Conservation (phyloP, 2,113 vertebrate genomes). For the Leucopsar rothschildi region DNA sequence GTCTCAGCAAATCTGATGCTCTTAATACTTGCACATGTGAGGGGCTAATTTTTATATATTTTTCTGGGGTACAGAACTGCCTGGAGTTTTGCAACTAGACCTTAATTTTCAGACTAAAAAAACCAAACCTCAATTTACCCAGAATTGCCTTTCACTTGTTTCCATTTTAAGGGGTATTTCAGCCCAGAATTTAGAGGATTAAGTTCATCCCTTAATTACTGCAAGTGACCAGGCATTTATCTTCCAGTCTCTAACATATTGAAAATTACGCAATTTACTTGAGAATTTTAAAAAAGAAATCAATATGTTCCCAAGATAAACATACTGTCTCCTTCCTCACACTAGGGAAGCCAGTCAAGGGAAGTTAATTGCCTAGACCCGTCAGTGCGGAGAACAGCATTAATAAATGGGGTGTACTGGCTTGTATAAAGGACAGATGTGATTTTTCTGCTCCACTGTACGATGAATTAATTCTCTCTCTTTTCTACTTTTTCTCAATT, state of each 20-base stretch:
- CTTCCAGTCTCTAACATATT: background rate
- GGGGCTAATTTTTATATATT: background rate
- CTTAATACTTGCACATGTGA: background rate
- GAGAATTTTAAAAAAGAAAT: constrained; percentile 48
- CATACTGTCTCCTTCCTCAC: constrained; percentile 40
- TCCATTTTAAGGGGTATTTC: constrained; percentile 1
- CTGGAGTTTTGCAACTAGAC: constrained; percentile 37
- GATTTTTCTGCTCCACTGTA: constrained; percentile 77
- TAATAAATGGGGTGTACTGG: constrained; percentile 80
- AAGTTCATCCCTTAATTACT: constrained; percentile 39
- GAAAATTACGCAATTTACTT: constrained; percentile 34
- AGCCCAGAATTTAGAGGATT: constrained; percentile 4
- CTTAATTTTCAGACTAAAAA: background rate
- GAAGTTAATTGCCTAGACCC: constrained; percentile 74
- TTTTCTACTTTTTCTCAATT: constrained; percentile 51
- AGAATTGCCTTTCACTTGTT: background rate
- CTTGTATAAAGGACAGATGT: constrained; percentile 79
- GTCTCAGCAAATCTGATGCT: background rate
- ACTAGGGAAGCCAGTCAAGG: constrained; percentile 58
- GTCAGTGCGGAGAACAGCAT: constrained; percentile 64
- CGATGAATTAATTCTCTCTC: constrained; percentile 69
- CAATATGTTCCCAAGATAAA: constrained; percentile 57
- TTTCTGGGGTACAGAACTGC: background rate
- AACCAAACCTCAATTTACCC: background rate
- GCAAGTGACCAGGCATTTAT: background rate